These are phyloP conservation scores for Antigone vipio DNA, from an alignment of 2,113 vertebrate genomes.

Conservation along the genomic window DNA sequence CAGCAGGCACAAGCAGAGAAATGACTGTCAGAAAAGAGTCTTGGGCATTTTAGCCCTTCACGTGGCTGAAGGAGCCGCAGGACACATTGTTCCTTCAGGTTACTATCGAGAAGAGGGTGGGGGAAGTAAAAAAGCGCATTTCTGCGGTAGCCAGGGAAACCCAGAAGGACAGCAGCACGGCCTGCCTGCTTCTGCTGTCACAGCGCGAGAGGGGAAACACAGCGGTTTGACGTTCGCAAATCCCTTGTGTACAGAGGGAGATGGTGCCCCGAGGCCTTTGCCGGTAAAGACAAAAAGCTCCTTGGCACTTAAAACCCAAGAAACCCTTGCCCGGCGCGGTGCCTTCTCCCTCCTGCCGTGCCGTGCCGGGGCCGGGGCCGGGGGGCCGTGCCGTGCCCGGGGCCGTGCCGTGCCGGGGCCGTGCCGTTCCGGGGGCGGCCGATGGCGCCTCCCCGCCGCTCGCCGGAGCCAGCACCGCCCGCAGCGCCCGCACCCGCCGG, in stretches of 20 bases:
- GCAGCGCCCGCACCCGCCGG: no score
- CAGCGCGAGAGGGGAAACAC: neutral
- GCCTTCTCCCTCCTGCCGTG: neutral
- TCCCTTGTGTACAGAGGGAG: neutral
- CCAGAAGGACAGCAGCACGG: neutral
- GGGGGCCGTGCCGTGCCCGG: no score
- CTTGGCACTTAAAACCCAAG: neutral
- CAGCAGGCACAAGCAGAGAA: neutral
- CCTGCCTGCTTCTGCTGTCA: neutral
- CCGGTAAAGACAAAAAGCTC: neutral
- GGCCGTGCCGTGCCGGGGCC: no score
- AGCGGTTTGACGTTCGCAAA: neutral
- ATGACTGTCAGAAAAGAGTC: neutral
- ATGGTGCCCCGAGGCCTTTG: neutral
- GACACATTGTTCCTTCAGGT: neutral
- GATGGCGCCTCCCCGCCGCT: no score
- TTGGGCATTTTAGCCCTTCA: neutral
- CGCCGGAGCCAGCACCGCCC: no score
- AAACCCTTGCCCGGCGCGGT: accelerated
- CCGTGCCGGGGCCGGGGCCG: no score
- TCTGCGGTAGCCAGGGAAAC: neutral
- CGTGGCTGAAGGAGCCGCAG: neutral
- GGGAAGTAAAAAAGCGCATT: neutral
- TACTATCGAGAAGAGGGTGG: neutral
- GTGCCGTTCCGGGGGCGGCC: no score